Evolutionary conservation across 2,888 invertebrate genomes (phyloP).

Genomic region (Cryptus viduatorius): DNA sequence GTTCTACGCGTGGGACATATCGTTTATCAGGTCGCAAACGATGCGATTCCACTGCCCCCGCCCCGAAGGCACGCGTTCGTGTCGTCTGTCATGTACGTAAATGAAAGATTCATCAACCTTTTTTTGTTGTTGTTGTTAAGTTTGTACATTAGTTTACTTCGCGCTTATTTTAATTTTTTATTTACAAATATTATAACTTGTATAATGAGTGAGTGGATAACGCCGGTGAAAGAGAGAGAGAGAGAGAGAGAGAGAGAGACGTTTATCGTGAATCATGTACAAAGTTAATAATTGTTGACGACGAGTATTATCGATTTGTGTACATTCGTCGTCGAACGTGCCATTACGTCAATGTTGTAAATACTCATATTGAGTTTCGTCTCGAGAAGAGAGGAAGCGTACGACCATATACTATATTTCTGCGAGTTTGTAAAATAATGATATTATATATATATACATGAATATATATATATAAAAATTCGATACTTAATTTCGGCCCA

Average conservation of each 20-base stretch:
- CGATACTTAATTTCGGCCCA: constrained; percentile 60
- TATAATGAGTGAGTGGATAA: constrained; percentile 55
- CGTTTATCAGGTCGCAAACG: constrained; percentile 37
- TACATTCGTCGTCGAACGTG: constrained; percentile 77
- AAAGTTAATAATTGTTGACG: constrained; percentile 80
- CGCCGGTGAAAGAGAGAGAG: constrained; percentile 11
- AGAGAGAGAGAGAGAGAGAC: constrained; percentile 35
- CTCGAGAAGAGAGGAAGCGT: constrained; percentile 55
- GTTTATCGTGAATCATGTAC: constrained; percentile 76
- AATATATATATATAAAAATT: constrained; percentile 29
- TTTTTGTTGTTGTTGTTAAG: constrained; percentile 72
- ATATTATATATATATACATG: not conserved
- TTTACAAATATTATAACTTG: constrained; percentile 57
- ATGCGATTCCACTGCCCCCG: constrained; percentile 59
- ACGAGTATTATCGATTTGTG: constrained; percentile 56
- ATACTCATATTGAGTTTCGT: constrained; percentile 73
- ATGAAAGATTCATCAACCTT: constrained; percentile 47
- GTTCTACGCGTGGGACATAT: not conserved
- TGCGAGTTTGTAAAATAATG: constrained; percentile 35
- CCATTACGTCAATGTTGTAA: constrained; percentile 82
- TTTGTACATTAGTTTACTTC: constrained; percentile 75
- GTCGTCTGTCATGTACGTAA: constrained; percentile 33
- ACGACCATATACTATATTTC: constrained; percentile 44
- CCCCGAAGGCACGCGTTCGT: not conserved
- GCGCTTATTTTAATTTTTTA: constrained; percentile 72